Base-by-base conservation (phyloP, 2,113 vertebrate species). In the Hirundichthys speculiger region DNA sequence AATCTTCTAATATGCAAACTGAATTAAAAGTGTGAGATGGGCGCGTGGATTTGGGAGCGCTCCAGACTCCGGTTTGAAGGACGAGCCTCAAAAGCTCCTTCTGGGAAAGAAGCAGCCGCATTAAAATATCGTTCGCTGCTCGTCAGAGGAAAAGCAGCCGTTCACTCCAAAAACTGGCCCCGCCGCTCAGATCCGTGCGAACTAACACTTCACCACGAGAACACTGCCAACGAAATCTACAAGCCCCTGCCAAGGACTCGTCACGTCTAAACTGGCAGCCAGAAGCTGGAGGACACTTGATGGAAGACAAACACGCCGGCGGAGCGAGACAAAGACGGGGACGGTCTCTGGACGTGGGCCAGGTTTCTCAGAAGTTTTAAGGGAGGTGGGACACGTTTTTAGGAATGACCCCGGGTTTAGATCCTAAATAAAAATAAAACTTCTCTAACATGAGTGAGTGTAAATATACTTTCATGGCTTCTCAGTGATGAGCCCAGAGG, bases 131-230 rank as follows among this genome's bases (percentile, higher is more conserved):
- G 13, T 19, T 56, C 30, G 41, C 24, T 18, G 46, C 18, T 24
- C 46, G 41, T 58, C 38, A 49, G 40, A 42, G 27, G 12, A 50
- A 48, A 22, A 11, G 21, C 11, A 66, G 34, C 21, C 20, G 21
- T 48, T 16, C 34, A 41, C 16, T 48, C 9, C 34, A 38, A 20
- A n/a, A 19, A n/a, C 38, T 18, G 30, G 7, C 50, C 13, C 16
- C 12, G 3, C 15, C 7, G 55, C 15, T 51, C 61, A 50, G 62
- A 58, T 59, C 45, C 2, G 9, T 24, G 24, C 60, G n/a, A 64
- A 77, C 75, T 21, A 47, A 24, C 67, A 64, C 73, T 86, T 69
- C 64, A 81, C 59, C 41, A 14, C 9, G 41, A 24, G 53, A 50
- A 19, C 49, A 18, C 78, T 58, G 62, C 69, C 49, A 16, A 20